Base-by-base conservation (phyloP, 2,888 invertebrate species). In the Ennomos quercinarius region DNA sequence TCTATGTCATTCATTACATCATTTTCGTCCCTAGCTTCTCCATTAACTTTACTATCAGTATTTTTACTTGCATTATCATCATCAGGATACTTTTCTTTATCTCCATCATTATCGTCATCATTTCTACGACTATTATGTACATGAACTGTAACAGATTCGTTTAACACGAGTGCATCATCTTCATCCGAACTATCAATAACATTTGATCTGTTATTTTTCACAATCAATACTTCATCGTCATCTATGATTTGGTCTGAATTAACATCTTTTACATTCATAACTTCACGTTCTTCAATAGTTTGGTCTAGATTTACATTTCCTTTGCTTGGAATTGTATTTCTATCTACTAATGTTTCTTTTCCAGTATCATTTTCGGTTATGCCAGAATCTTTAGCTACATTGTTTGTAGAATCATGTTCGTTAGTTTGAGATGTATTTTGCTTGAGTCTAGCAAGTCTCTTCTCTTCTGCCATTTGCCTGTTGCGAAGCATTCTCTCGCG, bases 401-500 rank as follows among this genome's bases (percentile, higher is more conserved):
- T 38, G 37, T 10, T 37, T 34, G 39, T n/a, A 4, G 42, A 9
- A 8, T 13, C 36, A 37, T 45, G 35, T 42, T 39, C 35, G 35
- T 64, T 61, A 37, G 46, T 61, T 57, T 61, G 61, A 39, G 55
- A 59, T 51, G 61, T 66, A 9, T 67, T 68, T 70, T 82, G 80
- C 71, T 89, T 83, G 9, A 93, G 74, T 73, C 91, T 93, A 0
- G 94, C 94, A n/a, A 93, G 86, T 49, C 94, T 84, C 64, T 93
- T 91, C 76, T 96, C 95, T 81, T 95, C 93, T 0, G 96, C 96
- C 45, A 94, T 64, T 70, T 91, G 90, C 50, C 95, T 93, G 76
- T 96, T 97, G 67, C 93, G 93, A 27, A 96, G 93, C 84, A 96
- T 95, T 73, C 95, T 93, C 51, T 95, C 94, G 68, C 93, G 93